Evolutionary conservation across 1,140 invertebrate species (phyloP).

Genomic region (Coelopa frigida): DNA sequence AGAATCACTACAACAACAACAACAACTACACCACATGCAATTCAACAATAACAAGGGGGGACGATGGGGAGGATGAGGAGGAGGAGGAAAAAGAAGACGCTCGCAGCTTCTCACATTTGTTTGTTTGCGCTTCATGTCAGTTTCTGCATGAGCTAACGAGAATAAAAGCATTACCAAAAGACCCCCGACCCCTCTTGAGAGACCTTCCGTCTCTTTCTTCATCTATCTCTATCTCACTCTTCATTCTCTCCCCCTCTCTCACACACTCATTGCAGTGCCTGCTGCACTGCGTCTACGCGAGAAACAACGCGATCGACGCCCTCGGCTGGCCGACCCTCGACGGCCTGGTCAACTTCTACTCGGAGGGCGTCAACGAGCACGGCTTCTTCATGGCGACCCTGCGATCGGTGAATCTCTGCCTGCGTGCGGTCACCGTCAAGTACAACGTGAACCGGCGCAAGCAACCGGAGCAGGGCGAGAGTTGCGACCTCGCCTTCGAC

Average conservation of each 20-base stretch:
- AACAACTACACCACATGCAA: no score
- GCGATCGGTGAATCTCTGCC: constrained; percentile 57
- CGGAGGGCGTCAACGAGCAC: constrained; percentile 60
- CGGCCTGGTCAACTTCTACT: constrained; percentile 59
- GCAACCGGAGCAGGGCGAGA: constrained; percentile 52
- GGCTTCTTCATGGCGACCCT: constrained; percentile 63
- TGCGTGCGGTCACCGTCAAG: constrained; percentile 49
- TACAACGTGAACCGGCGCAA: constrained; percentile 33
- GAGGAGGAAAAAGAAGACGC: no score
- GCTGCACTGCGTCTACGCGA: constrained; percentile 42
- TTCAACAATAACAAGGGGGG: no score
- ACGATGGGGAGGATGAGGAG: no score
- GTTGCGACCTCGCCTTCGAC: constrained; percentile 64
- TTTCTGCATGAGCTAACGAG: no score
- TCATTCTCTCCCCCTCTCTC: neutral
- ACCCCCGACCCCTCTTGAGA: no score
- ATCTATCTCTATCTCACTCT: neutral
- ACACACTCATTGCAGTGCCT: constrained; percentile 26
- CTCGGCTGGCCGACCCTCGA: constrained; percentile 59
- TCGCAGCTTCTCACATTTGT: no score
- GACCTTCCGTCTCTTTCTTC: no score
- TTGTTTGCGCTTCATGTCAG: no score
- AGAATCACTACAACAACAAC: no score
- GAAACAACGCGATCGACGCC: constrained; percentile 40
- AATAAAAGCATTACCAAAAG: no score